Evolutionary conservation across 2,797 vertebrate genomes (phyloP).

Genomic region (Loriculus beryllinus): DNA sequence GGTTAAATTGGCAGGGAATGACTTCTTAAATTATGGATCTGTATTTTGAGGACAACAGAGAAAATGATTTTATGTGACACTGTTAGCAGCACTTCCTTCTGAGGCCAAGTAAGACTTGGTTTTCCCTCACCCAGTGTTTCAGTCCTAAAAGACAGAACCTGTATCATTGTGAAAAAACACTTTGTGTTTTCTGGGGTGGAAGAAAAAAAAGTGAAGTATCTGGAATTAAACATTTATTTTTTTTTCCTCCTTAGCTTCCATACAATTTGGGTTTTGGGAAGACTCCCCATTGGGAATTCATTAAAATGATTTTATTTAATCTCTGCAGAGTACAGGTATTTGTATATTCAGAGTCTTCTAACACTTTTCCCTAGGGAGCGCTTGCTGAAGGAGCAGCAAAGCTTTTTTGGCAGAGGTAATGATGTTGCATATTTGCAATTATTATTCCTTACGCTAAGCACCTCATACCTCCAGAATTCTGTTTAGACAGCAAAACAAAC

Average conservation of each 20-base stretch:
- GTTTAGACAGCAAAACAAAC: neutral
- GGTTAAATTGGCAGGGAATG: neutral
- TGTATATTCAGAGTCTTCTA: neutral
- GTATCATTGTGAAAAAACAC: neutral
- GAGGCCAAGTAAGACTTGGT: neutral
- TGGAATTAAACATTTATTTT: neutral
- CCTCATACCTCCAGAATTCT: neutral
- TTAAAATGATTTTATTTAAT: neutral
- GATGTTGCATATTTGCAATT: neutral
- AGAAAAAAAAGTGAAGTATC: neutral
- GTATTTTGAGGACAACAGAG: neutral
- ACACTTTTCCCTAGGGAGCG: neutral
- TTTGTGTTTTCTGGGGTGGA: neutral
- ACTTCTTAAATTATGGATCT: neutral
- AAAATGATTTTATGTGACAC: neutral
- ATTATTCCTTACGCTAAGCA: neutral
- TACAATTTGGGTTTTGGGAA: neutral
- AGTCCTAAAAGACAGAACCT: neutral
- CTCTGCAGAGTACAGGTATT: neutral
- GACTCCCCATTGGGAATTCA: neutral
- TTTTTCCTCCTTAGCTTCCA: neutral
- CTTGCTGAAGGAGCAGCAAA: neutral
- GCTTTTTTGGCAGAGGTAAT: neutral
- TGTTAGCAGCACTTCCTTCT: neutral
- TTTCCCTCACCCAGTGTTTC: neutral